Evolutionary conservation across 2,797 vertebrate species (phyloP), one percentile per base, ranked within the genome.

Genomic region (Okamejei kenojei): DNA sequence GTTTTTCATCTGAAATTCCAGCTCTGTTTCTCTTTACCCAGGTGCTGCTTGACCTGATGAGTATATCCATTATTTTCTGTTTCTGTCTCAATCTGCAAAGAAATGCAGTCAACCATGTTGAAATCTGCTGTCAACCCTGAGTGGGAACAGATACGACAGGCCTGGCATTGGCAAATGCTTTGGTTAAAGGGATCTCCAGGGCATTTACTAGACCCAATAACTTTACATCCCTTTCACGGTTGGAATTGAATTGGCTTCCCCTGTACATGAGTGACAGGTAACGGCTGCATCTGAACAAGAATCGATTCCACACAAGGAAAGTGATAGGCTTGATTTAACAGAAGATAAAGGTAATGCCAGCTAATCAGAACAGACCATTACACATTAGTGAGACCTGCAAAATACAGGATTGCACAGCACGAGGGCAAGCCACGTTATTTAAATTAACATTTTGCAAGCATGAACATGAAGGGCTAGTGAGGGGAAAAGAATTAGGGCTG

Each of bases 381-480:
- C 98, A 98, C 97, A 98, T 99, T 98, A 99, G 97, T 93, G 96
- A 97, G 98, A 98, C 96, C 23, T 97, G 98, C 97, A 97, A 97
- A 98, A 88, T 73, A 97, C 97, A 98, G 97, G 98, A 98, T 97
- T 97, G 97, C 97, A 97, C 97, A 97, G 98, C 98, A 98, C 98
- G 97, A 92, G 97, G 97, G 96, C 96, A 97, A 97, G 97, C 94
- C 97, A 98, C 98, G 98, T 99, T 99, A 98, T 97, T 97, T 98
- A 98, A 98, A 99, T 99, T 98, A 99, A 99, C 98, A 98, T 98
- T 99, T 99, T 97, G 97, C 97, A 97, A 98, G 97, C 97, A 96
- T 97, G 97, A 98, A 98, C 98, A 98, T 97, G 97, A 97, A 97
- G 96, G 98, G 97, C 96, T 97, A 97, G 96, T 95, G 96, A 96